These are phyloP conservation scores for Heterotilapia buettikoferi DNA, from an alignment of 2,113 vertebrate species.

Conservation along the genomic window DNA sequence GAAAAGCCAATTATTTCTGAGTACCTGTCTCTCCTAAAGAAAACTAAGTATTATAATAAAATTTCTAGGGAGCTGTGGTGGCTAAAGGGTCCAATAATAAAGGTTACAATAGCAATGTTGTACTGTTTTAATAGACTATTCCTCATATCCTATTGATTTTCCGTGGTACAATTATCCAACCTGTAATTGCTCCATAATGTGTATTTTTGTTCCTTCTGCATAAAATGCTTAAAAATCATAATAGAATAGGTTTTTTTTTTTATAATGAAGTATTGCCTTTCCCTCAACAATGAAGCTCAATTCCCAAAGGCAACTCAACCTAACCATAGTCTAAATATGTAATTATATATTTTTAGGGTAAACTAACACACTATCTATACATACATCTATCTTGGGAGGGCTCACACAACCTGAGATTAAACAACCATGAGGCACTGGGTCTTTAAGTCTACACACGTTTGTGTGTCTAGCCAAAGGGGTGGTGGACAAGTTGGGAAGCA, in stretches of 20 bases:
- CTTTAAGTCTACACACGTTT: not conserved
- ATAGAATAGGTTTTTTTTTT: not conserved
- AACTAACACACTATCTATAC: not conserved
- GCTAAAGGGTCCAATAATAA: not conserved
- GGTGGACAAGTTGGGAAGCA: not conserved
- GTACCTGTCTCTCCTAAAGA: not conserved
- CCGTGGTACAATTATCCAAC: not conserved
- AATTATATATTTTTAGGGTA: not conserved
- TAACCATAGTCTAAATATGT: not conserved
- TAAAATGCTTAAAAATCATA: not conserved
- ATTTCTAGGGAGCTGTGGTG: not conserved
- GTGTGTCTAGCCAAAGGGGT: not conserved
- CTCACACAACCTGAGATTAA: conserved; percentile 10
- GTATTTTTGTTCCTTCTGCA: not conserved
- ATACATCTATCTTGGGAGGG: not conserved
- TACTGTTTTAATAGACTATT: not conserved
- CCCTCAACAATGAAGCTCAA: not conserved
- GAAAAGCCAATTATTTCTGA: not conserved
- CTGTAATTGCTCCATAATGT: not conserved
- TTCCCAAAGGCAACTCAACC: not conserved
- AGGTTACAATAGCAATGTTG: not conserved
- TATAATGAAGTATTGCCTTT: not conserved
- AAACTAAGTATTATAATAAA: not conserved
- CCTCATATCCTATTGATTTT: not conserved
- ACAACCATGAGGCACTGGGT: not conserved